phyloP scores from a whole-genome alignment of 2,888 invertebrate genomes.

The Idaea straminata region DNA sequence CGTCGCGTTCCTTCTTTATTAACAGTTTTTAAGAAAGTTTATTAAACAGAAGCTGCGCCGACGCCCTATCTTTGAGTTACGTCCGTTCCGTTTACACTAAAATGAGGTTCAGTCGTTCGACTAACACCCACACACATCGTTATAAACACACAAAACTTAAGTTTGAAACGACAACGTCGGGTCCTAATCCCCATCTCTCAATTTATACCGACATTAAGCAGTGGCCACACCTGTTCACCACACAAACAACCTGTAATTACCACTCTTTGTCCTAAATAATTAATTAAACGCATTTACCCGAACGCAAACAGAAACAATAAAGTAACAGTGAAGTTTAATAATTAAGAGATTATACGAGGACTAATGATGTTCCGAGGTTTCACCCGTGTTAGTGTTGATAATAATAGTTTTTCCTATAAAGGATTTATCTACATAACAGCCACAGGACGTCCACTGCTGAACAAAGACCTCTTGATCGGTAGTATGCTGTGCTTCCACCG shows the following conservation, averaged over 20 bases:
- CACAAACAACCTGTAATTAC: conserved; percentile 21
- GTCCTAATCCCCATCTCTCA: conserved; percentile 15
- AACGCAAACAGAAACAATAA: conserved; percentile 32
- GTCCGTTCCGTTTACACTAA: neutral
- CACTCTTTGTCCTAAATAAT: conserved; percentile 25
- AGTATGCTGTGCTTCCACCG: too few relatives aligned
- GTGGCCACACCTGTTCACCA: conserved; percentile 21
- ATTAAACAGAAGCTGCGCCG: too few relatives aligned
- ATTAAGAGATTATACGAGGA: neutral
- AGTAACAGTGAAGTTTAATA: conserved; percentile 42
- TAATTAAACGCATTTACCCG: conserved; percentile 24
- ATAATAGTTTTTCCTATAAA: too few relatives aligned
- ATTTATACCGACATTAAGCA: conserved; percentile 24
- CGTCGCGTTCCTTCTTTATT: too few relatives aligned
- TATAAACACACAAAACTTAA: neutral
- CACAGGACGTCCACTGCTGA: too few relatives aligned
- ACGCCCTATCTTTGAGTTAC: too few relatives aligned
- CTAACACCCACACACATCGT: neutral
- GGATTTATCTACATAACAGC: too few relatives aligned
- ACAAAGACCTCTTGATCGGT: too few relatives aligned
- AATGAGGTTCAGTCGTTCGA: neutral
- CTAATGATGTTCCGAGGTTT: neutral
- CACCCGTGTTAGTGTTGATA: too few relatives aligned
- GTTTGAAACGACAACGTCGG: conserved; percentile 3
- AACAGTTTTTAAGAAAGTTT: too few relatives aligned